Conservation (phyloP, 2,113 vertebrate species). For the Pomatorhinus ruficollis region DNA sequence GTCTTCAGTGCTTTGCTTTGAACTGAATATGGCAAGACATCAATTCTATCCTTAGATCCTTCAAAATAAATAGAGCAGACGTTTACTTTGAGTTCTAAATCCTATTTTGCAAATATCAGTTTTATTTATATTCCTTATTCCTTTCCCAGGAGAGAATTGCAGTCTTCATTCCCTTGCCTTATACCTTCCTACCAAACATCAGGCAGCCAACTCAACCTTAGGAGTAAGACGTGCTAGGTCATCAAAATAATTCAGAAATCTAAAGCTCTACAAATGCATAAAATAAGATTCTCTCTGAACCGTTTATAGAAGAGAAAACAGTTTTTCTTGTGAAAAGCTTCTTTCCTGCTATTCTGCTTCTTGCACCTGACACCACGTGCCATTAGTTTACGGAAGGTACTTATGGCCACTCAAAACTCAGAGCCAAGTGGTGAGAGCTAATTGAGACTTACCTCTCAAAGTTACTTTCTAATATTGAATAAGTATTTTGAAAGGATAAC, state of each 20-base stretch:
- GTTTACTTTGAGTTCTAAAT: neutral
- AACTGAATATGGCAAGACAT: neutral
- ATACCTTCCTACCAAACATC: neutral
- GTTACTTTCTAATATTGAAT: neutral
- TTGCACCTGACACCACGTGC: neutral
- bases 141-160: neutral
- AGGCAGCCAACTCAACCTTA: neutral
- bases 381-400: neutral
- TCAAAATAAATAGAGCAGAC: neutral
- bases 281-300: neutral
- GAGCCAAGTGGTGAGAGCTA: neutral
- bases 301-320: neutral
- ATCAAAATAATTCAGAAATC: neutral
- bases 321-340: neutral
- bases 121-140: neutral
- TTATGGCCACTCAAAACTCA: neutral
- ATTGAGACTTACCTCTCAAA: neutral
- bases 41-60: neutral
- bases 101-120: neutral
- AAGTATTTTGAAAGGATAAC: neutral
- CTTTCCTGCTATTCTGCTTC: neutral
- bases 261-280: neutral
- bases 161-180: neutral
- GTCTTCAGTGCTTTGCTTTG: neutral
- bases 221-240: neutral